Evolutionary conservation across 2,888 invertebrate species (phyloP), one percentile per base, ranked within the genome.

Genomic region (Caenorhabditis wallacei): DNA sequence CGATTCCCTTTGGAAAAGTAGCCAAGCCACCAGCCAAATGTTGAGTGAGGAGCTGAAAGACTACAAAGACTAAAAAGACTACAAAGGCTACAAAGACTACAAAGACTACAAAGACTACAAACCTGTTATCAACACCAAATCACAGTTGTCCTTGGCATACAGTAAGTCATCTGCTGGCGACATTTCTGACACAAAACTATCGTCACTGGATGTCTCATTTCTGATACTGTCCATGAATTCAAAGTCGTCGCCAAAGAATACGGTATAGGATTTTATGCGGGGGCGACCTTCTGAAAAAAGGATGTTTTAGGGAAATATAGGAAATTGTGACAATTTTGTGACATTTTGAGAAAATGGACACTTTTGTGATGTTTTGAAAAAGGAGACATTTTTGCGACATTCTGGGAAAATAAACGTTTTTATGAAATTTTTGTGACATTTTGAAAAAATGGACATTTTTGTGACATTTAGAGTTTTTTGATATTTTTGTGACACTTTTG

Each of bases 11-110:
- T 54, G 30, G 54, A 54, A 13, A 54, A n/a, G 30, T 54, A 54
- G 11, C 54, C 54, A 16, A 54, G 2, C 54, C 54, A 54, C 54
- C 54, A 54, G 26, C 54, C 54, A 13, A 54, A 54, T 54, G 54
- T 54, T 54, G 54, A 54, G n/a, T 26, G 54, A n/a, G 54, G 16
- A 26, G 54, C 54, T 54, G 54, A 16, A 54, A 30, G 18, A 13
- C 5, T 40, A 40, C 46, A 18, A 18, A 48, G 46, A 48, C 18
- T 48, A 48, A 1, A 2, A 40, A 20, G 20, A 37, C 20, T 37
- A 24, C 11, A 2, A 16, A 4, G 3, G 11, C 40, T 40, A 40
- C 10, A 40, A 40, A 30, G 8, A 8, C 40, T 40, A 40, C 5
- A 40, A 40, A 30, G n/a, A 35, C 35, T 35, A 35, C 35, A 35